A percentile compares a stretch with the other conserved stretches of the same genome.
phyloP scores from a whole-genome alignment of 2,113 vertebrate genomes.

The Dicerorhinus sumatrensis region DNA sequence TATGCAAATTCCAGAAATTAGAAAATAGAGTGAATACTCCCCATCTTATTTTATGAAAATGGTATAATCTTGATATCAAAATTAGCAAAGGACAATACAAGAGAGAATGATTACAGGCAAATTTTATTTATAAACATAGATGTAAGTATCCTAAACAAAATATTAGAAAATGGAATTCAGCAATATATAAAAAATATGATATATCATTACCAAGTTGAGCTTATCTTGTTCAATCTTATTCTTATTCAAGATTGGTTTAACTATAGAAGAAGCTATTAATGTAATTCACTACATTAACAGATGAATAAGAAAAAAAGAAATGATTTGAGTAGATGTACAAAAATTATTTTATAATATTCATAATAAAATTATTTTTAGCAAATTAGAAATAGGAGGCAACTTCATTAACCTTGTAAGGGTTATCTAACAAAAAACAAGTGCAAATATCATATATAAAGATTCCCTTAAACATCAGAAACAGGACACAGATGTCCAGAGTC shows the following conservation, averaged over 20 bases:
- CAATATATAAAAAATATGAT: not conserved
- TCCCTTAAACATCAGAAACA: not conserved
- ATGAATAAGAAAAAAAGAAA: slow-evolving; percentile 13
- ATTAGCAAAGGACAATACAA: not conserved
- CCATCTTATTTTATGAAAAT: not conserved
- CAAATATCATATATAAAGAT: not conserved
- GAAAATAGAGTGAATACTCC: not conserved
- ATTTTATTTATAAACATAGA: not conserved
- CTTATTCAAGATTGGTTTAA: not conserved
- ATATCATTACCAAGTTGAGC: too few relatives aligned
- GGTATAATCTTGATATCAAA: not conserved
- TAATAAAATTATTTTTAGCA: slow-evolving; percentile 16
- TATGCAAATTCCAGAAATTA: not conserved
- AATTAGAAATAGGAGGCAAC: not conserved
- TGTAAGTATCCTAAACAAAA: not conserved
- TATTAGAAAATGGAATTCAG: not conserved
- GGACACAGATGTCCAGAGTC: not conserved
- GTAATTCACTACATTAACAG: not conserved
- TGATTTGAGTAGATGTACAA: not conserved
- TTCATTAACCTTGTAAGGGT: not conserved
- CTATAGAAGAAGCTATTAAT: not conserved
- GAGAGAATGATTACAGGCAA: not conserved
- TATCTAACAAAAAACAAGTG: not conserved
- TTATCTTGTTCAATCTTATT: too few relatives aligned
- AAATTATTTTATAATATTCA: not conserved